These are phyloP conservation scores for Pristionchus fissidentatus DNA, from an alignment of 2,888 invertebrate species.

Conservation along the genomic window DNA sequence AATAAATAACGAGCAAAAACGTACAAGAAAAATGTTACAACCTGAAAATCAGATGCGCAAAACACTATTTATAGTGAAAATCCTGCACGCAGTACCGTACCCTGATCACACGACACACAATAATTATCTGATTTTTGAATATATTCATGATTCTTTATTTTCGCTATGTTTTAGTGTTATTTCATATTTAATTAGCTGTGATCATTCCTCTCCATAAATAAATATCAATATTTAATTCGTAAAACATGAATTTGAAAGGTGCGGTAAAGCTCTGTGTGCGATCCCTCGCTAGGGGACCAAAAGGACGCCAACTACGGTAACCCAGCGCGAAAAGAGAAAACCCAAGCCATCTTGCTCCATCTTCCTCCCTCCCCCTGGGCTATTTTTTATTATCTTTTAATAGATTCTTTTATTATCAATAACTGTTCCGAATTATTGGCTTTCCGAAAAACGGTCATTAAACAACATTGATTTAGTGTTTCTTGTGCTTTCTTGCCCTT, in stretches of 20 bases:
- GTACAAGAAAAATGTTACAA: not conserved
- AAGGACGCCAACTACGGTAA: constrained; percentile 10
- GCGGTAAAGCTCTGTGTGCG: constrained; percentile 10
- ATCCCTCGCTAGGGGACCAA: constrained; percentile 14
- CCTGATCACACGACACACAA: not conserved
- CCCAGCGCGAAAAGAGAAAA: not conserved
- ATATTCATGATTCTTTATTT: not conserved
- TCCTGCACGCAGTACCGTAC: too few species aligned
- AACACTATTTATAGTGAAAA: not conserved
- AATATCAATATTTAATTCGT: not conserved
- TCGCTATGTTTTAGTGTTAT: not conserved
- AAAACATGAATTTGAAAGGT: not conserved
- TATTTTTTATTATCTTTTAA: not conserved
- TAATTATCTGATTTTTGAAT: not conserved
- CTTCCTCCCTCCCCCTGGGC: not conserved
- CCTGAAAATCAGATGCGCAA: not conserved
- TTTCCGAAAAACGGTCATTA: too few species aligned
- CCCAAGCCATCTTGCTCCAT: constrained; percentile 12
- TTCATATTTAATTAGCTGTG: not conserved
- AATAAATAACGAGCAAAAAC: not conserved
- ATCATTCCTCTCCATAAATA: not conserved
- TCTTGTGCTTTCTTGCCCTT: too few species aligned
- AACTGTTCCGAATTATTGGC: too few species aligned
- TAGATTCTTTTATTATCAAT: too few species aligned
- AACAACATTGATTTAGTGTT: too few species aligned